Evolutionary conservation across 1,140 invertebrate genomes (phyloP).

Genomic region (Asbolus verrucosus): DNA sequence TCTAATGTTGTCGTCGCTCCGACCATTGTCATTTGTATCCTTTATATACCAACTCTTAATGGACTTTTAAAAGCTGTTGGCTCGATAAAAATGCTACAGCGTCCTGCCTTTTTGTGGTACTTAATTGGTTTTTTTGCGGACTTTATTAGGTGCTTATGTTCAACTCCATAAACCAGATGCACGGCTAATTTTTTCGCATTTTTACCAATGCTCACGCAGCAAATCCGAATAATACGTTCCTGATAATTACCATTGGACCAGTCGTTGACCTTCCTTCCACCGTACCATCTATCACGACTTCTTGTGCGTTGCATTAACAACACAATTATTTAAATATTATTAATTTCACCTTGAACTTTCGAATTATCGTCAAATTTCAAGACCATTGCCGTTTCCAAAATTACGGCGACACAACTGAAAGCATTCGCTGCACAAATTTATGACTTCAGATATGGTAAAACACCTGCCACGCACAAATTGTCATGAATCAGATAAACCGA

Average conservation of each 20-base stretch:
- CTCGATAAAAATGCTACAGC: slow-evolving; percentile 38
- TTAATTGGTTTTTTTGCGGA: slow-evolving; percentile 34
- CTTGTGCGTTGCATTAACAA: neutral
- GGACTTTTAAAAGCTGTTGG: slow-evolving; percentile 46
- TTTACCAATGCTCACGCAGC: neutral
- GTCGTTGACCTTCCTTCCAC: slow-evolving; percentile 1
- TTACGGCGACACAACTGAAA: no score
- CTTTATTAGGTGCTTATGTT: slow-evolving; percentile 34
- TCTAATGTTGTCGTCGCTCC: slow-evolving; percentile 53
- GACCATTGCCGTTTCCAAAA: no score
- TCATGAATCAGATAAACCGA: slow-evolving; percentile 15
- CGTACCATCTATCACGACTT: neutral
- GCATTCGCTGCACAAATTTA: slow-evolving; percentile 7
- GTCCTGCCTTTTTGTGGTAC: slow-evolving; percentile 28
- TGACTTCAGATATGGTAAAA: slow-evolving; percentile 3
- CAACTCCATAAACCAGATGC: slow-evolving; percentile 31
- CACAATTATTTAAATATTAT: slow-evolving; percentile 11
- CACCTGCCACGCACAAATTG: slow-evolving; percentile 10
- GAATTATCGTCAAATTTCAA: neutral
- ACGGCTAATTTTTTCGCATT: slow-evolving; percentile 10
- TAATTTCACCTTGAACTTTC: slow-evolving; percentile 21
- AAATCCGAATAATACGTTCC: neutral
- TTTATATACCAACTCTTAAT: slow-evolving; percentile 48
- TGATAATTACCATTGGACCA: neutral
- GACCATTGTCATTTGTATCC: slow-evolving; percentile 53